Conservation (phyloP, 2,797 vertebrate species). For the Pipistrellus pygmaeus region DNA sequence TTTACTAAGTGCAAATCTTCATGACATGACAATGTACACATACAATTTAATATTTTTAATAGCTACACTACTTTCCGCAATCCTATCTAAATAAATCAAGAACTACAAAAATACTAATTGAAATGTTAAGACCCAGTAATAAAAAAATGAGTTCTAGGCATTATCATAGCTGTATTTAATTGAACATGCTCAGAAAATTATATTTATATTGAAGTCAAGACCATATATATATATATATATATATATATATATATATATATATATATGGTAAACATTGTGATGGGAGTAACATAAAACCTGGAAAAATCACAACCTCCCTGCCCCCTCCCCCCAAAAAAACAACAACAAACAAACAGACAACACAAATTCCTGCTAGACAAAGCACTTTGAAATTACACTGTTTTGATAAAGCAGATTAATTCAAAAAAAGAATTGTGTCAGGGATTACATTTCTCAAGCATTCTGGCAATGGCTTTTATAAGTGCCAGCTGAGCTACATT, state of each 20-base stretch:
- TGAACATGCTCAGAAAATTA: conserved; percentile 23
- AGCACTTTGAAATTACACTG: conserved; percentile 34
- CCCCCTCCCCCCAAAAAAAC: too few species aligned
- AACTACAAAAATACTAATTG: background rate
- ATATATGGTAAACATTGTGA: background rate
- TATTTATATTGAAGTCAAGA: conserved; percentile 3
- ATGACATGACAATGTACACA: background rate
- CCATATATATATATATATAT: background rate
- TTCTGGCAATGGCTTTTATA: conserved; percentile 63
- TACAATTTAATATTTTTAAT: conserved; percentile 5
- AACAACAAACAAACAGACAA: background rate
- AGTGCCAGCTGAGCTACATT: conserved; percentile 70
- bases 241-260: too few species aligned
- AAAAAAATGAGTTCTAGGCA: background rate
- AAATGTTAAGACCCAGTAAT: background rate
- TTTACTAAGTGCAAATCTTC: background rate
- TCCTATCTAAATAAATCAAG: background rate
- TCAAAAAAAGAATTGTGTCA: conserved; percentile 57
- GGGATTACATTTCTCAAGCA: conserved; percentile 65
- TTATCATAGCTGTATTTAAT: background rate
- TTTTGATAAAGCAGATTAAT: conserved; percentile 51
- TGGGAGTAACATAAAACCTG: background rate
- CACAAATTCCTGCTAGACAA: background rate
- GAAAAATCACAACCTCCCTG: background rate
- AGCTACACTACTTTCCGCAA: background rate